These are phyloP conservation scores for Steinernema scapterisci DNA, from an alignment of 2,888 invertebrate species.

Conservation along the genomic window DNA sequence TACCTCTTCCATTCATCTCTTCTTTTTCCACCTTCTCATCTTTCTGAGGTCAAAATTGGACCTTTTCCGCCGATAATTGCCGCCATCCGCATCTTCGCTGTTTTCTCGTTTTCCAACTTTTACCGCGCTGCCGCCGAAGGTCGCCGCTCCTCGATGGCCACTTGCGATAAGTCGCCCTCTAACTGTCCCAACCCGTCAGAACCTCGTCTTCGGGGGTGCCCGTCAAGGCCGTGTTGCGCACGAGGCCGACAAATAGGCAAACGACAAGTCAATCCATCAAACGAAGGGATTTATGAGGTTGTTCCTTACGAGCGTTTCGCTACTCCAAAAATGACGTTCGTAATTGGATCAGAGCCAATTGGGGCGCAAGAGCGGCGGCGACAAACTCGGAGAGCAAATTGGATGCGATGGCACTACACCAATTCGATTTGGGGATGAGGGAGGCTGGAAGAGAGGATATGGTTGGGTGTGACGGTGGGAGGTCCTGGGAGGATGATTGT, in stretches of 20 bases:
- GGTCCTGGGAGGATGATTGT: not conserved
- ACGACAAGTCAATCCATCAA: constrained; percentile 29
- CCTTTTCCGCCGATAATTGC: constrained; percentile 25
- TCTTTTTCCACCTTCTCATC: not conserved
- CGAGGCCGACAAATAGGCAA: constrained; percentile 9
- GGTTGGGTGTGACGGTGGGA: not conserved
- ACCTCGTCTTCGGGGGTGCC: not conserved
- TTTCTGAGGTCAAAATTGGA: not conserved
- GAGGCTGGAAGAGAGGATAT: not conserved
- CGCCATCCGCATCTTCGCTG: not conserved
- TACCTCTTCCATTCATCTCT: not conserved
- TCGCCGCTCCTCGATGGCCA: constrained; percentile 17
- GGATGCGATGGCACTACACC: constrained; percentile 33
- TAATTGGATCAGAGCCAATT: constrained; percentile 32
- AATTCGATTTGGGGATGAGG: constrained; percentile 22
- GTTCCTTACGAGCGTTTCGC: constrained; percentile 9
- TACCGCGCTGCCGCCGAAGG: constrained; percentile 16
- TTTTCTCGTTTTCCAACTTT: constrained; percentile 27
- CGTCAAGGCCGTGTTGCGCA: not conserved
- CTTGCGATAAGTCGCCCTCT: constrained; percentile 23
- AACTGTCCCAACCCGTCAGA: not conserved
- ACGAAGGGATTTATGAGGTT: constrained; percentile 28
- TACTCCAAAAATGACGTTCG: constrained; percentile 32
- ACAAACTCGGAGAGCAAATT: constrained; percentile 7
- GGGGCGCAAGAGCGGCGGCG: constrained; percentile 4